phyloP scores from a whole-genome alignment of 2,888 invertebrate genomes.

The Agrypnus murinus region DNA sequence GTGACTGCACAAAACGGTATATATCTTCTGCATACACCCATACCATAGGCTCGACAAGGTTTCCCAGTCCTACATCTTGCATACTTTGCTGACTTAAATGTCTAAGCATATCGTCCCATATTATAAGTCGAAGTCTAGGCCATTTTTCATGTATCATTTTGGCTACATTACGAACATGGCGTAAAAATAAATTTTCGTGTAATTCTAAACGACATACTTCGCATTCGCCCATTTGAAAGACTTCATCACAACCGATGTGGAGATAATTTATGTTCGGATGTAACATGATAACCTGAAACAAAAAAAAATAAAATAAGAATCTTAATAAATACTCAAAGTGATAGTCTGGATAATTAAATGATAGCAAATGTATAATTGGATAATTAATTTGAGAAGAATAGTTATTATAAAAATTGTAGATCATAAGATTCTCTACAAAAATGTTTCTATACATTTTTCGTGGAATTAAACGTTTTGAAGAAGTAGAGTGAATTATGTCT shows the following conservation, averaged over 20 bases:
- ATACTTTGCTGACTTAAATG: slow-evolving; percentile 77
- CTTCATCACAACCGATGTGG: slow-evolving; percentile 86
- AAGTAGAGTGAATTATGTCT: too few relatives aligned
- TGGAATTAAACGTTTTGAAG: too few relatives aligned
- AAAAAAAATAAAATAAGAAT: background rate
- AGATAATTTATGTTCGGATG: slow-evolving; percentile 72
- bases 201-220: slow-evolving; percentile 74
- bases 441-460: too few relatives aligned
- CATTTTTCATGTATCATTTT: slow-evolving; percentile 76
- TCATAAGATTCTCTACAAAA: too few relatives aligned
- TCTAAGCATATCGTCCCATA: slow-evolving; percentile 89
- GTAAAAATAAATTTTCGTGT: slow-evolving; percentile 76
- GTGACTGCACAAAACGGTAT: slow-evolving; percentile 72
- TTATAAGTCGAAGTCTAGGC: slow-evolving; percentile 76
- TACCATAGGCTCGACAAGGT: slow-evolving; percentile 85
- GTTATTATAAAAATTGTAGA: too few relatives aligned
- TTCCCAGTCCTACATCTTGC: slow-evolving; percentile 77
- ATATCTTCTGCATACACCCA: slow-evolving; percentile 87
- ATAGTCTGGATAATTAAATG: too few relatives aligned
- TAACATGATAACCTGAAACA: slow-evolving; percentile 63
- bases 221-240: slow-evolving; percentile 82
- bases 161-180: slow-evolving; percentile 77
- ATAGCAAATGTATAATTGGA: too few relatives aligned
- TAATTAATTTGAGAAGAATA: too few relatives aligned
- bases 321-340: too few relatives aligned